Percentiles rank a stretch among this genome's conserved stretches.
Evolutionary conservation across 2,888 invertebrate species (phyloP).

Genomic region (Amphipyra tragopoginis): DNA sequence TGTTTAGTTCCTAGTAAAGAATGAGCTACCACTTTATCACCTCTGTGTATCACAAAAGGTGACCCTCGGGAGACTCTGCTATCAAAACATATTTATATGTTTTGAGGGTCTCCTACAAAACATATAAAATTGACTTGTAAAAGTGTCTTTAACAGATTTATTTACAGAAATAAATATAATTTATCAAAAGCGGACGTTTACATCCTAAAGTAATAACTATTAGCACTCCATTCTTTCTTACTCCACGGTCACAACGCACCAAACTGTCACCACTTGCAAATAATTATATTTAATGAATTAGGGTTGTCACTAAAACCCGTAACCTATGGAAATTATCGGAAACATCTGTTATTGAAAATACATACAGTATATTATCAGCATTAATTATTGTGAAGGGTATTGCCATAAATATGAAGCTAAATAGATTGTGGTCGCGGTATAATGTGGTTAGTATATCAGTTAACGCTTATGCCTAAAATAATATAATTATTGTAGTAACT

Average conservation of each 20-base stretch:
- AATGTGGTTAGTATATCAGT: constrained; percentile 11
- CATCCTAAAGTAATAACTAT: neutral
- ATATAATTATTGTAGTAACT: no score
- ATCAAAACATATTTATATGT: no score
- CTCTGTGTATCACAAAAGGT: no score
- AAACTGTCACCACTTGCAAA: constrained; percentile 23
- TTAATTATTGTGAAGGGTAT: constrained; percentile 34
- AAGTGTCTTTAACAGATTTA: no score
- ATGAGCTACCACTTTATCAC: no score
- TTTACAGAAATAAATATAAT: no score
- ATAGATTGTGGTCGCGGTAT: constrained; percentile 22
- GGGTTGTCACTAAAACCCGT: constrained; percentile 18
- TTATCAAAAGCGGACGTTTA: no score
- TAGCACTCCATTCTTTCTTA: constrained; percentile 1
- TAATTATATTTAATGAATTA: constrained; percentile 22
- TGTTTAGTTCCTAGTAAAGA: no score
- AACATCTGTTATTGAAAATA: constrained; percentile 46
- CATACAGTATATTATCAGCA: constrained; percentile 33
- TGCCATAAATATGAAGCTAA: constrained; percentile 36
- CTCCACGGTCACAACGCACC: neutral
- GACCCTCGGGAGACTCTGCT: no score
- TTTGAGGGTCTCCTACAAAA: no score
- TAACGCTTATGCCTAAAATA: no score
- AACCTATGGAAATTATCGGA: constrained; percentile 29
- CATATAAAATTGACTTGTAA: no score